Conservation (phyloP, 2,888 invertebrate species). For the Philopedon plagiatum region DNA sequence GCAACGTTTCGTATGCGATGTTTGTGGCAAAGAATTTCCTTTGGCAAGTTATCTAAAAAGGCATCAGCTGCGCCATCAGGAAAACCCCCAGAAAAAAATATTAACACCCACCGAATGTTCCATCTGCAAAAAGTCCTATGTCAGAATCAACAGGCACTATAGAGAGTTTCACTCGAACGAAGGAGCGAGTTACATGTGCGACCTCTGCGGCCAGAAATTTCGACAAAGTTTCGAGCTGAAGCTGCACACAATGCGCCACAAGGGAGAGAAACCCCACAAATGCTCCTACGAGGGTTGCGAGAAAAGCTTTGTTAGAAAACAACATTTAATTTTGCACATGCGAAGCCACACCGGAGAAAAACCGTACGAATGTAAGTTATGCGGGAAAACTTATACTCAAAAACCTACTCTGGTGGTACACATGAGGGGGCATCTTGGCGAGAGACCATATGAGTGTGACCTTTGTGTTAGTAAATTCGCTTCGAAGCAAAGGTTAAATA, state of each 20-base stretch:
- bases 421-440: slow-evolving; percentile 53
- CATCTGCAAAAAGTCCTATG: slow-evolving; percentile 71
- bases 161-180: slow-evolving; percentile 65
- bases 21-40: slow-evolving; percentile 70
- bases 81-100: slow-evolving; percentile 41
- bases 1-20: slow-evolving; percentile 65
- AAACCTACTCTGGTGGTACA: slow-evolving; percentile 54
- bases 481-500: slow-evolving; percentile 43
- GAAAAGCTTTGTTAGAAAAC: slow-evolving; percentile 59
- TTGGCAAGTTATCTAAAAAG: slow-evolving; percentile 60
- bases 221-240: slow-evolving; percentile 61
- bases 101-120: slow-evolving; percentile 69
- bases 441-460: slow-evolving; percentile 57
- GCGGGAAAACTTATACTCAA: slow-evolving; percentile 52
- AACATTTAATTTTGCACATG: slow-evolving; percentile 58
- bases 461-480: slow-evolving; percentile 60
- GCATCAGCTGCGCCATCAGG: slow-evolving; percentile 60
- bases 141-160: slow-evolving; percentile 56
- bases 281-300: slow-evolving; percentile 63
- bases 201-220: slow-evolving; percentile 72
- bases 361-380: slow-evolving; percentile 68
- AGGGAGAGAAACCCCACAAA: slow-evolving; percentile 66
- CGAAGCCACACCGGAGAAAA: slow-evolving; percentile 72
- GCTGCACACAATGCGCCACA: slow-evolving; percentile 67
- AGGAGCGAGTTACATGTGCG: slow-evolving; percentile 66